Conservation (phyloP, 2,797 vertebrate species). For the Phyllotis vaccarum region DNA sequence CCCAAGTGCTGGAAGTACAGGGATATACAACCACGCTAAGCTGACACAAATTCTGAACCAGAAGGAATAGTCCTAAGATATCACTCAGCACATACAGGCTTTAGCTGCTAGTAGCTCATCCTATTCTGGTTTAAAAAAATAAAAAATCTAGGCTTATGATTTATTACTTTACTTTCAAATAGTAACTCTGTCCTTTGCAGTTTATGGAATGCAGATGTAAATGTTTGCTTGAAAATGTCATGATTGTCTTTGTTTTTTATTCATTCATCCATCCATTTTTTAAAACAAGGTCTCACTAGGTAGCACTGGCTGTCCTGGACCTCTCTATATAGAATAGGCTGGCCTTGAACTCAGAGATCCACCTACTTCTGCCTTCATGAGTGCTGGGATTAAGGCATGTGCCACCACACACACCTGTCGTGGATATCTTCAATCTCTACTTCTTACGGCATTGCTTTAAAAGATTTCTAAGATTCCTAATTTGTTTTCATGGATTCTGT, state of each 20-base stretch:
- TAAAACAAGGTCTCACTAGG: background rate
- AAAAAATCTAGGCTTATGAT: background rate
- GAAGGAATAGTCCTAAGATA: background rate
- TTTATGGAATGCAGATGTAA: background rate
- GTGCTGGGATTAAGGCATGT: background rate
- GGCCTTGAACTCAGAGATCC: background rate
- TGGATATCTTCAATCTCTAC: background rate
- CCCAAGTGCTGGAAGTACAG: background rate
- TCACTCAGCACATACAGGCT: accelerated
- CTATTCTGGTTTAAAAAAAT: background rate
- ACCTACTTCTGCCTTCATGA: background rate
- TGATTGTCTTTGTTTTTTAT: background rate
- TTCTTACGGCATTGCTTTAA: background rate
- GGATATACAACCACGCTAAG: background rate
- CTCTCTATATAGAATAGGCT: background rate
- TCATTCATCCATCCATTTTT: background rate
- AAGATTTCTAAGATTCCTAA: background rate
- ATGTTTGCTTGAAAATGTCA: background rate
- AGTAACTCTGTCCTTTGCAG: background rate
- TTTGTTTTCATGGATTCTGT: background rate
- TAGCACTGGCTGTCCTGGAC: background rate
- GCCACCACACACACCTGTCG: background rate
- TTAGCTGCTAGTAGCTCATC: background rate
- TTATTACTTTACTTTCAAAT: conserved; percentile 18
- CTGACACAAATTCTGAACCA: background rate